A percentile compares a stretch with the other conserved stretches of the same genome.
Evolutionary conservation across 2,113 vertebrate genomes (phyloP).

Genomic region (Orthochromis malagaraziensis): DNA sequence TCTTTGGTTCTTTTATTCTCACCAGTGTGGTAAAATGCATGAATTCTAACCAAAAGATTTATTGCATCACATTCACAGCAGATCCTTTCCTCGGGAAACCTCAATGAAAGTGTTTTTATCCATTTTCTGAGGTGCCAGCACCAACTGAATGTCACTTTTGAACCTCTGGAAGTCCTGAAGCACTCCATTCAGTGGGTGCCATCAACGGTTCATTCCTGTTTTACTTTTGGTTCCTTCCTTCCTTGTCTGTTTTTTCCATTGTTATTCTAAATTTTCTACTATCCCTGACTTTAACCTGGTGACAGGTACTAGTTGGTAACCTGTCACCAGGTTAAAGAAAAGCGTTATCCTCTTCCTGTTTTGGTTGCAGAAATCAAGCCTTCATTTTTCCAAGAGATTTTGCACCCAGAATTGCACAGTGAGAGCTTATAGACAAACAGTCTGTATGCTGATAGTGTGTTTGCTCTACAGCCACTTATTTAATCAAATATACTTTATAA

Average conservation of each 20-base stretch:
- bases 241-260: not conserved
- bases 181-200: not conserved
- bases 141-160: not conserved
- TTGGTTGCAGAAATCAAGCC: not conserved
- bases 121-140: not conserved
- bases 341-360: not conserved
- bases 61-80: not conserved
- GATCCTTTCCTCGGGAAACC: not conserved
- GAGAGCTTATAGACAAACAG: not conserved
- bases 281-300: not conserved
- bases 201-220: not conserved
- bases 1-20: not conserved
- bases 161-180: not conserved
- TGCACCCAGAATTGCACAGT: not conserved
- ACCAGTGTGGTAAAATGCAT: not conserved
- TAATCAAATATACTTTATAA: not conserved
- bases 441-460: not conserved
- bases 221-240: not conserved
- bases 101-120: not conserved
- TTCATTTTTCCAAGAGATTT: not conserved
- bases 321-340: not conserved
- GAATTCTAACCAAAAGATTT: not conserved
- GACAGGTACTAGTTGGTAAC: not conserved
- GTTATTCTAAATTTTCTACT: not conserved
- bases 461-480: not conserved